These are phyloP conservation scores for Bombus pascuorum DNA, from an alignment of 1,140 invertebrate species.

Conservation along the genomic window DNA sequence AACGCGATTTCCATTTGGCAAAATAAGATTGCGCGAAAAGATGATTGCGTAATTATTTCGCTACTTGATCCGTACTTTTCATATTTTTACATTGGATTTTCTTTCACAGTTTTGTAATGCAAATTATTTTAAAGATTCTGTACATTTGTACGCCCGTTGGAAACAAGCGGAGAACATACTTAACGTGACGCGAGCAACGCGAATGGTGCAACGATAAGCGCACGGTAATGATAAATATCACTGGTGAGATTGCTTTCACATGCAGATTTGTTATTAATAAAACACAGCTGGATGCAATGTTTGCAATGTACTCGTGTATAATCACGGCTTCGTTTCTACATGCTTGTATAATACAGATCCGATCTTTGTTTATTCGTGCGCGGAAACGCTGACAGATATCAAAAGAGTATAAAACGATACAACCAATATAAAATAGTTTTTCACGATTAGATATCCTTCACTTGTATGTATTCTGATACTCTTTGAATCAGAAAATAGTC, in stretches of 20 bases:
- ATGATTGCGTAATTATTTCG: background rate
- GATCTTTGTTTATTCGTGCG: background rate
- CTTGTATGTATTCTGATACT: background rate
- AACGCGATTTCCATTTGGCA: background rate
- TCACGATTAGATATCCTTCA: background rate
- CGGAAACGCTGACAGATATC: background rate
- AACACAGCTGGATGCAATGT: background rate
- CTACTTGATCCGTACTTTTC: too few species aligned
- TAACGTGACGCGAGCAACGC: background rate
- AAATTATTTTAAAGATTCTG: background rate
- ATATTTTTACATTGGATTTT: background rate
- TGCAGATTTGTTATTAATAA: constrained; percentile 9
- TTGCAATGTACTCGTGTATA: background rate
- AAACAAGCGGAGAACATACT: background rate
- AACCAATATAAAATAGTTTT: background rate
- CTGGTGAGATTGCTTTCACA: constrained; percentile 8
- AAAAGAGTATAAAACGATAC: background rate
- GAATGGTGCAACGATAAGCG: background rate
- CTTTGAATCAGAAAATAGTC: constrained; percentile 3
- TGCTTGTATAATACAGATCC: background rate
- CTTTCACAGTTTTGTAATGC: background rate
- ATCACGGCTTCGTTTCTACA: background rate
- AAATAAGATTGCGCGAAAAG: background rate
- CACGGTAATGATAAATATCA: background rate
- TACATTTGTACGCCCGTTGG: background rate